Evolutionary conservation across 2,797 vertebrate genomes (phyloP).

Genomic region (Tokudaia muenninki): DNA sequence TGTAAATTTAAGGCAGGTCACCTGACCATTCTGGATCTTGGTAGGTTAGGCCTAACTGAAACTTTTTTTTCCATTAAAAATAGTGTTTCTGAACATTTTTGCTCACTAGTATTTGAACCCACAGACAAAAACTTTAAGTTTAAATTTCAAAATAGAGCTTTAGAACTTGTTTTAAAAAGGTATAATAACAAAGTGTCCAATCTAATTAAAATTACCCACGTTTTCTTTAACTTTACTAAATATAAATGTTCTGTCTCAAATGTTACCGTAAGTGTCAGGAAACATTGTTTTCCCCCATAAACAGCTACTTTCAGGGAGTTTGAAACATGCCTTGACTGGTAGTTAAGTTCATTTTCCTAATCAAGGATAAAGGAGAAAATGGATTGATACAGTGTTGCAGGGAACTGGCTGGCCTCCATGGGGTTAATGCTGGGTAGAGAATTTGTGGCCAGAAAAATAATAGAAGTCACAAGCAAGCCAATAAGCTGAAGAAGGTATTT

Average conservation of each 20-base stretch:
- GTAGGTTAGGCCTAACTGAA: conserved; percentile 17
- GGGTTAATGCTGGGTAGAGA: not conserved
- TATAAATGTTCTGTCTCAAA: not conserved
- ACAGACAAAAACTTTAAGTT: conserved; percentile 12
- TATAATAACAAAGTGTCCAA: not conserved
- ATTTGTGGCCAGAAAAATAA: not conserved
- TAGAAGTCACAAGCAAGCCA: conserved; percentile 7
- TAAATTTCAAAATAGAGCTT: conserved; percentile 55
- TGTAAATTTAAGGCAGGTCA: conserved; percentile 11
- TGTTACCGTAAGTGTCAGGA: not conserved
- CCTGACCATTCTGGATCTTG: not conserved
- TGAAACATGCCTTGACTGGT: not conserved
- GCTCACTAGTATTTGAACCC: not conserved
- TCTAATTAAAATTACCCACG: conserved; percentile 13
- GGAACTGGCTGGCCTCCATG: not conserved
- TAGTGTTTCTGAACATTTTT: conserved; percentile 11
- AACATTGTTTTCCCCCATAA: not conserved
- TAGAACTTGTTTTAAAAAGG: conserved; percentile 42
- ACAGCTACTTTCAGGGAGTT: conserved; percentile 47
- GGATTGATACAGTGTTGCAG: not conserved
- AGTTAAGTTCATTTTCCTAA: conserved; percentile 50
- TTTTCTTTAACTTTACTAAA: conserved; percentile 52
- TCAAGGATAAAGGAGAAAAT: not conserved
- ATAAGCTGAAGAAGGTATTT: not conserved
- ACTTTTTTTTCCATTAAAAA: conserved; percentile 8